Conservation (phyloP, 2,888 invertebrate genomes). For the Cataglyphis livida region DNA sequence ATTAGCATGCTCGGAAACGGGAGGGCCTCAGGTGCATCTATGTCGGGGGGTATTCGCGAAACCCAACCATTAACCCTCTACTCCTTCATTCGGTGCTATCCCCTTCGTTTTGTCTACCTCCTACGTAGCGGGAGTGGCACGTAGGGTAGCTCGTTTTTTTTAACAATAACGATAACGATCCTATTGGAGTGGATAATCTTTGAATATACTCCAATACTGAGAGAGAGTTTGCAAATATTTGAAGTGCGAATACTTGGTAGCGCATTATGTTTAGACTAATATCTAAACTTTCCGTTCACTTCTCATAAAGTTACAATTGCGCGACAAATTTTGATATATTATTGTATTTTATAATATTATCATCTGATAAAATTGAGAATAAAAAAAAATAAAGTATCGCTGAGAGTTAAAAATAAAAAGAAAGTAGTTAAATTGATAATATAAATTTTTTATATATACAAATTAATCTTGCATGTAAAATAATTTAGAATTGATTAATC, state of each 20-base stretch:
- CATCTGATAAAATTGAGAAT: neutral
- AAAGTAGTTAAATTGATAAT: neutral
- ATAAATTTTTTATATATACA: neutral
- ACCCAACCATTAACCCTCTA: slow-evolving; percentile 57
- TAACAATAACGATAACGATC: slow-evolving; percentile 59
- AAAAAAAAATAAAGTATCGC: neutral
- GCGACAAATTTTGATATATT: neutral
- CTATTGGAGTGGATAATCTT: slow-evolving; percentile 62
- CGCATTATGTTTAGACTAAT: slow-evolving; percentile 45
- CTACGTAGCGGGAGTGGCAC: slow-evolving; percentile 53
- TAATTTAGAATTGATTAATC: neutral
- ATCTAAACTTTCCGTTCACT: slow-evolving; percentile 22
- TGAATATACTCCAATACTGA: slow-evolving; percentile 43
- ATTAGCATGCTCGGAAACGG: slow-evolving; percentile 78
- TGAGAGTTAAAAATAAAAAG: neutral
- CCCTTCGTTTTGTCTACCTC: slow-evolving; percentile 45
- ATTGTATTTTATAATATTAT: neutral
- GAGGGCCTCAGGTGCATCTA: slow-evolving; percentile 79
- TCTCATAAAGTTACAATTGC: neutral
- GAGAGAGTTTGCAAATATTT: slow-evolving; percentile 45
- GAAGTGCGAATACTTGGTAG: slow-evolving; percentile 49
- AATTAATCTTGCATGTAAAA: neutral
- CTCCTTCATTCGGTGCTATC: slow-evolving; percentile 29
- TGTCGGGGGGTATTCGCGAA: slow-evolving; percentile 61
- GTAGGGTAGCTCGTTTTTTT: slow-evolving; percentile 64